Evolutionary conservation across 1,140 invertebrate genomes (phyloP).

Genomic region (Tetramorium alpestre): DNA sequence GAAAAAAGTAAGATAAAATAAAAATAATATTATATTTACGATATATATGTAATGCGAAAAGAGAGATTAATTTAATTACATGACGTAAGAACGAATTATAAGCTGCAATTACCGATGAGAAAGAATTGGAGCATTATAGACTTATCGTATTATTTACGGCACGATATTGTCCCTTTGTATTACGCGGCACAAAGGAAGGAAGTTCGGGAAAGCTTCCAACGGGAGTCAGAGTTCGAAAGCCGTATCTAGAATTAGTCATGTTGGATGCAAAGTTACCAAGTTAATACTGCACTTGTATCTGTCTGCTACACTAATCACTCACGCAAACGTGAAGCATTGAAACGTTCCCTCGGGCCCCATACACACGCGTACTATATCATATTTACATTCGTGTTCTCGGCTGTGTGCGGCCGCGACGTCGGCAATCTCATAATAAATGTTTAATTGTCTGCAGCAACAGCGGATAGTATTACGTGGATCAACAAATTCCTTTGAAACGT

Average conservation of each 20-base stretch:
- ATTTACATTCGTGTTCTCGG: neutral
- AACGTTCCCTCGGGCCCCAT: neutral
- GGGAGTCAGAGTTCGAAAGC: slow-evolving; percentile 3
- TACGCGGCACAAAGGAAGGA: neutral
- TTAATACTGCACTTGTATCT: neutral
- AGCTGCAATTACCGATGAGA: neutral
- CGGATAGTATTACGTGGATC: neutral
- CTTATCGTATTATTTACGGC: neutral
- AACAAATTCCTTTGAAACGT: neutral
- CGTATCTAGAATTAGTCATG: slow-evolving; percentile 1
- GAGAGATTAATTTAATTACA: neutral
- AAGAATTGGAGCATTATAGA: neutral
- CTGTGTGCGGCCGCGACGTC: neutral
- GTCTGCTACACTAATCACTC: slow-evolving; percentile 3
- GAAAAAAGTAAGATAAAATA: neutral
- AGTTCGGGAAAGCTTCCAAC: neutral
- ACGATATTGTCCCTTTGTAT: neutral
- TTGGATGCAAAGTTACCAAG: neutral
- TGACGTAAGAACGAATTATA: neutral
- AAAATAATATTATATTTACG: neutral
- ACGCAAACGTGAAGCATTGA: neutral
- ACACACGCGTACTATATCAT: neutral
- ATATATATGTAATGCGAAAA: neutral
- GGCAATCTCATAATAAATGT: neutral
- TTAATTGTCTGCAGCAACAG: neutral